Base-by-base conservation (phyloP, 2,888 invertebrate genomes). In the Atrina japonica region DNA sequence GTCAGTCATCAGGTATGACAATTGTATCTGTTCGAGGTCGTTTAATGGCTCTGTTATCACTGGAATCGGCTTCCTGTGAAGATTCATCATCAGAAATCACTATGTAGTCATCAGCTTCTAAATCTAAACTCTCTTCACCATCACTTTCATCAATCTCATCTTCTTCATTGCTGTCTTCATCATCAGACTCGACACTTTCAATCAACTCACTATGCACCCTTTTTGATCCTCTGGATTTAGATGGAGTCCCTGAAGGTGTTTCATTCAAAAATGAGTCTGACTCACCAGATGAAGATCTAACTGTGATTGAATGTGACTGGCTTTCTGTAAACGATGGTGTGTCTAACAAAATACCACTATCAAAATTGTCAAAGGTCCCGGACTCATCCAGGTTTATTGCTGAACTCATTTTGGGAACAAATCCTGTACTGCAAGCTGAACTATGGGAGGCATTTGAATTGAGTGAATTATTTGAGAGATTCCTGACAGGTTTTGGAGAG, bases 341-440 rank as follows among this genome's bases (percentile, higher is more conserved):
- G 21, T 43, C 43, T n/a, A 61, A 23, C 18, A 18, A 52, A 43
- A 41, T 23, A n/a, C 53, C 41, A 43, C 43, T 64, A 9, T 53
- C 61, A 49, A 49, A 53, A 23, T 43, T 41, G 43, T 52, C 53
- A 41, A 67, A 53, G n/a, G 60, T 50, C 43, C 67, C 67, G 5
- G 67, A 67, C 35, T 61, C 60, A 35, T 67, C 53, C 23, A 64
- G 27, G 52, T 60, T 47, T 53, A 67, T 45, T 25, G 49, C 50
- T 43, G 50, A 41, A 29, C 58, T 49, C 18, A 64, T 49, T 25
- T 59, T 58, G 14, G 61, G 61, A 45, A 85, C 81, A 68, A 88
- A 88, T 18, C 88, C 88, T 18, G 83, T 81, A 72, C 86, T 86
- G 68, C 80, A 78, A 11, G 77, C 77, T 1, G 86, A 84, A 14